Evolutionary conservation across 2,888 invertebrate genomes (phyloP).

Genomic region (Platynereis dumerilii): DNA sequence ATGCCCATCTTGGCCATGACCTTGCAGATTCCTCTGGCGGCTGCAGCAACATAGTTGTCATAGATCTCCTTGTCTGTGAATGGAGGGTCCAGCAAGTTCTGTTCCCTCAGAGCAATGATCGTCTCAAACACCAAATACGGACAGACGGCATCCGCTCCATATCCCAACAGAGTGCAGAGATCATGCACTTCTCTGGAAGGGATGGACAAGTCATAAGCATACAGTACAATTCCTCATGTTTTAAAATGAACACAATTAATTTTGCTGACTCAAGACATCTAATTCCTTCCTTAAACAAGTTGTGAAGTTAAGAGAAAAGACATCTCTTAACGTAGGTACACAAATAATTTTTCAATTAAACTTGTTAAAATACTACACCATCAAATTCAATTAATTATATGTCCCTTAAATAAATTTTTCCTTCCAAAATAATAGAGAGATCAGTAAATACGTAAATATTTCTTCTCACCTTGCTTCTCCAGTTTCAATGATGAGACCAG

Average conservation of each 20-base stretch:
- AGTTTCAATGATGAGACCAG: conserved; percentile 92
- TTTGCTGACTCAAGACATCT: too few relatives aligned
- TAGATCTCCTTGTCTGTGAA: conserved; percentile 79
- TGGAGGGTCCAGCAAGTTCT: conserved; percentile 80
- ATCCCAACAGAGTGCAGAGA: conserved; percentile 92
- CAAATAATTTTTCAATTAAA: too few relatives aligned
- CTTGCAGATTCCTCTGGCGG: conserved; percentile 88
- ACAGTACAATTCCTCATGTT: too few relatives aligned
- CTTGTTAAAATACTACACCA: too few relatives aligned
- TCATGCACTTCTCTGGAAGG: conserved; percentile 80
- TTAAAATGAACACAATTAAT: too few relatives aligned
- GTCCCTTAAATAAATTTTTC: too few relatives aligned
- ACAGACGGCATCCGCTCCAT: conserved; percentile 97
- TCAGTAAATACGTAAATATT: neutral
- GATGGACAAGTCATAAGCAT: neutral
- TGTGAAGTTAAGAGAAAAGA: too few relatives aligned
- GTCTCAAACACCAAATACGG: conserved; percentile 96
- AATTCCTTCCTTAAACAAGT: too few relatives aligned
- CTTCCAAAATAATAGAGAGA: too few relatives aligned
- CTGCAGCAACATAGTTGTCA: conserved; percentile 85
- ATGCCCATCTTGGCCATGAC: conserved; percentile 99
- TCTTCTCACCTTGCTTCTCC: conserved; percentile 79
- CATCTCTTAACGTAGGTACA: too few relatives aligned
- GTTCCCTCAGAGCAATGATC: conserved; percentile 82
- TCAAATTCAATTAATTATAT: too few relatives aligned